These are phyloP conservation scores for Eristalis tenax DNA, from an alignment of 2,888 invertebrate genomes.

Conservation along the genomic window DNA sequence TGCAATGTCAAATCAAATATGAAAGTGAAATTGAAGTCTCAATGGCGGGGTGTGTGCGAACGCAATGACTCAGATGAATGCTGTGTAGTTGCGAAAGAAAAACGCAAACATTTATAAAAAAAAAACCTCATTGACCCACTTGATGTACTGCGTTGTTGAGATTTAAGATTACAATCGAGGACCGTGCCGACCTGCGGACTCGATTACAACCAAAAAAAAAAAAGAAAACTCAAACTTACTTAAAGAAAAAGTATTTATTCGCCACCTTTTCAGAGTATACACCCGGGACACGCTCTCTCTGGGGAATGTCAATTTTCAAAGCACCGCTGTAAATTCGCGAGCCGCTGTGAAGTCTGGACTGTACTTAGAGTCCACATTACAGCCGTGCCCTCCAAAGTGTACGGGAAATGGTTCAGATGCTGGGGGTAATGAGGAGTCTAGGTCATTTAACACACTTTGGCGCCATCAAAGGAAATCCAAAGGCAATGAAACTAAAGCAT, in stretches of 20 bases:
- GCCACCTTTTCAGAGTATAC: no score
- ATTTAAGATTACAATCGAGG: neutral
- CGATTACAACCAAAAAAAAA: neutral
- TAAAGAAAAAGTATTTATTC: neutral
- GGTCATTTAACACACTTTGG: neutral
- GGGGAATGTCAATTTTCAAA: no score
- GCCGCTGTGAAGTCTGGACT: no score
- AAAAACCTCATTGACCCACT: neutral
- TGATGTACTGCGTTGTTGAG: neutral
- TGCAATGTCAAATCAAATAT: neutral
- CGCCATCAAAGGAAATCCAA: neutral
- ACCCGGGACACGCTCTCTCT: neutral
- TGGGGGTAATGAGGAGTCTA: no score
- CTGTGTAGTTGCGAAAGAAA: neutral
- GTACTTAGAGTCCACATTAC: no score
- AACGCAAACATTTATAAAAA: neutral
- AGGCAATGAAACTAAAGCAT: neutral
- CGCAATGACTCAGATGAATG: neutral
- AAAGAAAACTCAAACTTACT: neutral
- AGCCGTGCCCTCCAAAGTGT: no score
- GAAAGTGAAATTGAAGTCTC: neutral
- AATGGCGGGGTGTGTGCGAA: neutral
- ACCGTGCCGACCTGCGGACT: neutral
- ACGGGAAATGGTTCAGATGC: no score
- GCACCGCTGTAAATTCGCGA: no score